Evolutionary conservation across 2,113 vertebrate species (phyloP).

Genomic region (Aspiorhynchus laticeps): DNA sequence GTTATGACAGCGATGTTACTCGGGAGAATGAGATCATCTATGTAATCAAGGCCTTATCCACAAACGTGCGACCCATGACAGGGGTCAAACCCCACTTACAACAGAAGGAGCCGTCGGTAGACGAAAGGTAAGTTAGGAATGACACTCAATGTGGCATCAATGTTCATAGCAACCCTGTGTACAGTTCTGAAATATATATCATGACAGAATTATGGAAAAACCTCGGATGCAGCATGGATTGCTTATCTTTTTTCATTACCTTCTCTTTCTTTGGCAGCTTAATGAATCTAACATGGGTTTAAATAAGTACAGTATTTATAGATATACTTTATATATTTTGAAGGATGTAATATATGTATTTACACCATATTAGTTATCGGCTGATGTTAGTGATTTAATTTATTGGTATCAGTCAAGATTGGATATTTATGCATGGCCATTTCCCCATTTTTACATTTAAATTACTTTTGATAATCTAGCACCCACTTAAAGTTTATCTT

Average conservation of each 20-base stretch:
- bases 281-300: background rate
- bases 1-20: slow-evolving; percentile 97
- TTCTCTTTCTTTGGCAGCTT: background rate
- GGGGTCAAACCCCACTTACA: slow-evolving; percentile 96
- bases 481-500: background rate
- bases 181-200: background rate
- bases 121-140: slow-evolving; percentile 86
- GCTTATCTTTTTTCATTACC: background rate
- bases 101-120: slow-evolving; percentile 91
- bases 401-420: background rate
- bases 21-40: slow-evolving; percentile 96
- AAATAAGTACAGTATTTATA: background rate
- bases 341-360: background rate
- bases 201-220: background rate
- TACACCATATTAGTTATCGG: background rate
- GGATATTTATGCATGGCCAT: background rate
- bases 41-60: slow-evolving; percentile 97
- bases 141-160: background rate
- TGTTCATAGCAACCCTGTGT: slow-evolving; percentile 3
- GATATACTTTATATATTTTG: background rate
- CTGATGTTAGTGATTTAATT: background rate
- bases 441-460: background rate
- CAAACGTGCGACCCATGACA: slow-evolving; percentile 91
- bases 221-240: background rate
- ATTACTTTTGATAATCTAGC: background rate